Evolutionary conservation across 2,113 vertebrate genomes (phyloP), one percentile per base, ranked within the genome.

Genomic region (Nycticryphes semicollaris): DNA sequence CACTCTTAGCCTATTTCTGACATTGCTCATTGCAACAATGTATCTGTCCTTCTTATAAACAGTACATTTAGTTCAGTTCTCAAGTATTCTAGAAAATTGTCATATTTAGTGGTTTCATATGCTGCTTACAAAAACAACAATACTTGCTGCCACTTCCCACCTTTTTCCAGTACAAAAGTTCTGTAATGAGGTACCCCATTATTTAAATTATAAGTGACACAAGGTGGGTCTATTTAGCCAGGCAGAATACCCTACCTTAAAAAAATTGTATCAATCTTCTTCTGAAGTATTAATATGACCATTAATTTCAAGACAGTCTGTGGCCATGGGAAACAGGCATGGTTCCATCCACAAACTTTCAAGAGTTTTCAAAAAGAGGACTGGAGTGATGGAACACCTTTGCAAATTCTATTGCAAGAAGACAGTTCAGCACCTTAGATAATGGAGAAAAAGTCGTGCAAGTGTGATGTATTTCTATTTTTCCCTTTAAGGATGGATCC

Each of bases 1-100:
- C 92, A 89, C 50, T 62, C 64, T 95, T 85, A 94, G 57, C 45
- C 83, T 80, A 37, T 80, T 94, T 97, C 87, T 97, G 77, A 95
- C 53, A 92, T 6, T 70, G 69, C 18, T 51, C 62, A 54, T 14
- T 93, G 57, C 63, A 89, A 62, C 2, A 1, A 48, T n/a, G 41
- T 85, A 57, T 80, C 78, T 78, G 50, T 72, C 80, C 82, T 96
- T 87, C 80, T 68, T 20, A 79, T 20, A 88, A 35, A 59, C 39
- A 67, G 76, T 64, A 41, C 60, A 63, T 84, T 94, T 92, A 81
- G 62, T 82, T 25, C 73, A 33, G 50, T 80, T 96, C 91, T 84
- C 77, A 94, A 86, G 53, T 33, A 84, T 92, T 94, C 56, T 48
- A 91, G 69, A 93, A 94, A 95, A 72, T 3, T 50, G 68, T 45